phyloP scores from a whole-genome alignment of 2,113 vertebrate species.

The Pleuronectes platessa region DNA sequence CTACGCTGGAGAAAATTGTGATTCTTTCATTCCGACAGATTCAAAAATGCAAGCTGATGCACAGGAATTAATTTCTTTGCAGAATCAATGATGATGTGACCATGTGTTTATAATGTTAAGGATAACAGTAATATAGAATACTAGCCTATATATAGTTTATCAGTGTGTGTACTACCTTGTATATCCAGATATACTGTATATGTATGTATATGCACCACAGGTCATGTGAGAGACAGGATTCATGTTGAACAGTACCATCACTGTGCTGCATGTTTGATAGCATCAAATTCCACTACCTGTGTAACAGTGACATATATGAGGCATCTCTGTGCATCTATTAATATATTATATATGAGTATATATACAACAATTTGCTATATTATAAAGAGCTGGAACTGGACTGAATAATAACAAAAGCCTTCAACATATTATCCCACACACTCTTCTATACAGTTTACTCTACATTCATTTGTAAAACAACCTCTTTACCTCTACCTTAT shows the following conservation, averaged over 20 bases:
- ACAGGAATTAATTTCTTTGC: slow-evolving; percentile 12
- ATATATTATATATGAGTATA: too few species aligned
- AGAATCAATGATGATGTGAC: slow-evolving; percentile 22
- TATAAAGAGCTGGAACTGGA: too few species aligned
- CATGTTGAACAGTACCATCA: too few species aligned
- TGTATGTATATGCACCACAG: too few species aligned
- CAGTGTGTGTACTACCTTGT: too few species aligned
- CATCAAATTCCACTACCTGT: too few species aligned
- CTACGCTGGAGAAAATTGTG: slow-evolving; percentile 53
- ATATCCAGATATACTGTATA: too few species aligned
- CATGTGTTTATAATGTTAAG: background rate
- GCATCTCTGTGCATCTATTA: too few species aligned
- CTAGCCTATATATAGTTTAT: background rate
- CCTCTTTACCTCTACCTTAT: background rate
- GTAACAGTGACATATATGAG: too few species aligned
- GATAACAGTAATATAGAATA: background rate
- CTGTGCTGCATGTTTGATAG: too few species aligned
- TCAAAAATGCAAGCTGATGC: slow-evolving; percentile 13
- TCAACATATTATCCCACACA: background rate
- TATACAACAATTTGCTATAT: too few species aligned
- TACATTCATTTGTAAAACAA: background rate
- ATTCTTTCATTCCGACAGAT: slow-evolving; percentile 49
- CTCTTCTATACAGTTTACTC: background rate
- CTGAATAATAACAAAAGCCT: background rate
- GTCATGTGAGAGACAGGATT: too few species aligned